Evolutionary conservation across 2,797 vertebrate species (phyloP).

Genomic region (Pangasius krempfi): DNA sequence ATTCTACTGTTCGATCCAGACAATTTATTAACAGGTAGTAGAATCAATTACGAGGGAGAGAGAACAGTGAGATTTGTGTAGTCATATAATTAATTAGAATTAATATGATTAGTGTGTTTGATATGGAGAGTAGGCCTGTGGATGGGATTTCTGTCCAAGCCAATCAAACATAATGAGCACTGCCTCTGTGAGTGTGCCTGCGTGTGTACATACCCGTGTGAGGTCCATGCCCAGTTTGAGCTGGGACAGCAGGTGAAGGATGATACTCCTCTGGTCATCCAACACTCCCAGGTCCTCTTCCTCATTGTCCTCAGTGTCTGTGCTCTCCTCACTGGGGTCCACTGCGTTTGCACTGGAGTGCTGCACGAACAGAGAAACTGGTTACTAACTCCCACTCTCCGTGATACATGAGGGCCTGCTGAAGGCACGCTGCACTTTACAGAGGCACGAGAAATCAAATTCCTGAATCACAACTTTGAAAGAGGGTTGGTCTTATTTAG

Average conservation of each 20-base stretch:
- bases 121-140: background rate
- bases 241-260: slow-evolving; percentile 95
- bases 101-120: background rate
- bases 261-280: slow-evolving; percentile 93
- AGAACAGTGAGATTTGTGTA: background rate
- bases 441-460: background rate
- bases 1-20: background rate
- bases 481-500: background rate
- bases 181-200: slow-evolving; percentile 8
- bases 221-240: slow-evolving; percentile 98
- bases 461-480: background rate
- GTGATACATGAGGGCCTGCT: background rate
- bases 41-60: background rate
- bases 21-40: background rate
- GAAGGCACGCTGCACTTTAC: slow-evolving; percentile 12
- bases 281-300: slow-evolving; percentile 90
- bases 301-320: slow-evolving; percentile 88
- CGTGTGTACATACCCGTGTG: slow-evolving; percentile 80
- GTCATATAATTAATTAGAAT: too few species aligned
- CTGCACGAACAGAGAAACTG: slow-evolving; percentile 63
- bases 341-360: slow-evolving; percentile 73
- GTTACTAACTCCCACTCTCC: slow-evolving; percentile 30
- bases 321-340: slow-evolving; percentile 82
- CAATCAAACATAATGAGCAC: background rate
- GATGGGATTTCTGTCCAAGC: background rate